Conservation (phyloP, 2,797 vertebrate species). For the Neostethus bicornis region DNA sequence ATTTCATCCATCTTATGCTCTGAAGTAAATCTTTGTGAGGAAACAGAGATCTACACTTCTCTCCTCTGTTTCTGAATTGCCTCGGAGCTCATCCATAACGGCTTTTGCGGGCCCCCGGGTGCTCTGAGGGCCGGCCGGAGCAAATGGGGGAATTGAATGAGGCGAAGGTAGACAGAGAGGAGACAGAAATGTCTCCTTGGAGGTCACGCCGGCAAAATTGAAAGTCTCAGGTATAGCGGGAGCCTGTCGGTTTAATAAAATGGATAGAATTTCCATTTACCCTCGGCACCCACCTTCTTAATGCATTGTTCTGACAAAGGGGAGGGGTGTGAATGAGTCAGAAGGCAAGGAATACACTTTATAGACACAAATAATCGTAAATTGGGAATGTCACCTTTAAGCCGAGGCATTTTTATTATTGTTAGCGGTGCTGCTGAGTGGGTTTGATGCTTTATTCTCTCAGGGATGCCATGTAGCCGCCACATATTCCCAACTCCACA, state of each 20-base stretch:
- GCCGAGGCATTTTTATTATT: slow-evolving; percentile 99
- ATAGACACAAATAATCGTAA: slow-evolving; percentile 99
- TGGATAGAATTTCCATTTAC: slow-evolving; percentile 97
- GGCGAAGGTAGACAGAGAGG: slow-evolving; percentile 71
- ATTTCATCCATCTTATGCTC: slow-evolving; percentile 74
- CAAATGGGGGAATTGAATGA: slow-evolving; percentile 73
- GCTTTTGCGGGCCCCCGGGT: slow-evolving; percentile 55
- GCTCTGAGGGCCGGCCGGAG: slow-evolving; percentile 47
- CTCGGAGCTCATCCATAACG: slow-evolving; percentile 76
- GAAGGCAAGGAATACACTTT: slow-evolving; percentile 98
- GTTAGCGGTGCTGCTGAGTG: slow-evolving; percentile 97
- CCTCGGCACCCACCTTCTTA: slow-evolving; percentile 83
- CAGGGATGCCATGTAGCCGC: slow-evolving; percentile 71
- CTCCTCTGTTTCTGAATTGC: slow-evolving; percentile 70
- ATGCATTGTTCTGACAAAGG: slow-evolving; percentile 92
- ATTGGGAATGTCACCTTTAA: slow-evolving; percentile 99
- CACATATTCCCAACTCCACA: slow-evolving; percentile 14
- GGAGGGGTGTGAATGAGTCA: slow-evolving; percentile 84
- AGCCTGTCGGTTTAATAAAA: slow-evolving; percentile 92
- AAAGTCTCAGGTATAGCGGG: slow-evolving; percentile 90
- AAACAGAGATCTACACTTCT: slow-evolving; percentile 59
- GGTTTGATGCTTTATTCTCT: slow-evolving; percentile 97
- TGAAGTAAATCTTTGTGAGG: slow-evolving; percentile 68
- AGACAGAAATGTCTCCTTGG: slow-evolving; percentile 85
- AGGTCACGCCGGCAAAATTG: slow-evolving; percentile 85